These are phyloP conservation scores for Gila orcuttii DNA, from an alignment of 2,113 vertebrate species.

Conservation along the genomic window DNA sequence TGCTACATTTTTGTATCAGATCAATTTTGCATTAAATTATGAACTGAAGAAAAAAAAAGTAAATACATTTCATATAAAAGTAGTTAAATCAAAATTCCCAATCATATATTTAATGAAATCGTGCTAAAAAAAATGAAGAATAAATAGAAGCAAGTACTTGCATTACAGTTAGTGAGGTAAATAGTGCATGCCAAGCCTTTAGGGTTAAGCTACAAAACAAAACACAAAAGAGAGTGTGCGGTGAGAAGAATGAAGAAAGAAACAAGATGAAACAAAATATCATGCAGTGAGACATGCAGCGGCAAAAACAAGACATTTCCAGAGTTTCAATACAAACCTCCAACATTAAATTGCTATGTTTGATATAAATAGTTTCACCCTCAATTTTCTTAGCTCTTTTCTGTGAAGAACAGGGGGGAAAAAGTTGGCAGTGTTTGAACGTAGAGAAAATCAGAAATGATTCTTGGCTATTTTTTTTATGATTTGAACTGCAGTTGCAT, in stretches of 20 bases:
- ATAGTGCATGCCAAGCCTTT: constrained; percentile 77
- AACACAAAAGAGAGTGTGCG: constrained; percentile 27
- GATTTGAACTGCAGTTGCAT: constrained; percentile 46
- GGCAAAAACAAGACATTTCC: constrained; percentile 64
- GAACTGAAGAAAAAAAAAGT: background rate
- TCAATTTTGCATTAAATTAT: background rate
- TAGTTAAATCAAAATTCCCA: constrained; percentile 64
- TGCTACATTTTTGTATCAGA: background rate
- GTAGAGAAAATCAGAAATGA: constrained; percentile 43
- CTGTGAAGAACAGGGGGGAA: constrained; percentile 85
- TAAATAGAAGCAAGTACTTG: constrained; percentile 73
- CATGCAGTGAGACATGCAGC: constrained; percentile 59
- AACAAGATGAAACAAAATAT: constrained; percentile 23
- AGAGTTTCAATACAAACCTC: constrained; percentile 95
- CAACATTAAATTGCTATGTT: constrained; percentile 99
- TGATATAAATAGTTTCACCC: constrained; percentile 99
- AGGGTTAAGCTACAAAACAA: constrained; percentile 68
- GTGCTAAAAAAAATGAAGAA: constrained; percentile 29
- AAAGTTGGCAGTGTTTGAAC: constrained; percentile 81
- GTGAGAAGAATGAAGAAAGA: constrained; percentile 54
- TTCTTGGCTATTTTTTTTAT: constrained; percentile 31
- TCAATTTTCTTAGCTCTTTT: constrained; percentile 99
- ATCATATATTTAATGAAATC: constrained; percentile 75
- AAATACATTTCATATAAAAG: background rate
- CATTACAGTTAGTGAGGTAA: constrained; percentile 73